These are phyloP conservation scores for Drosophila nigricruria DNA, from an alignment of 2,888 invertebrate genomes.

Conservation along the genomic window DNA sequence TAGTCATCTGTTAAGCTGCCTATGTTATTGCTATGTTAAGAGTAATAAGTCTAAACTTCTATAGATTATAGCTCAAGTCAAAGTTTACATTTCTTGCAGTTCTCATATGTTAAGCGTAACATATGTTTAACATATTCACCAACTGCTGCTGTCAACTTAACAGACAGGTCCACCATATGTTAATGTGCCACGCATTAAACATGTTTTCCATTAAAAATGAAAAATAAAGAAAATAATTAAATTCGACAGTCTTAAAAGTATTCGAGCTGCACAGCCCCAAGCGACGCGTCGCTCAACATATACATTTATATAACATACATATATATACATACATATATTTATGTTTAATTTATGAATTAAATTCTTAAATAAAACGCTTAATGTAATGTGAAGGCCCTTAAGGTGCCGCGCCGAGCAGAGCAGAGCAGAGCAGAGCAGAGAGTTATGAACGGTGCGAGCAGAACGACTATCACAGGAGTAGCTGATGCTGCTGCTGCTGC, in stretches of 20 bases:
- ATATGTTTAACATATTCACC: not conserved
- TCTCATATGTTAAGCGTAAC: too few relatives aligned
- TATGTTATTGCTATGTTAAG: slow-evolving; percentile 5
- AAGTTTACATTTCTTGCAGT: not conserved
- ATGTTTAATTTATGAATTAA: slow-evolving; percentile 31
- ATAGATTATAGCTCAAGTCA: not conserved
- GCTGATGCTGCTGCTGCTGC: slow-evolving; percentile 1
- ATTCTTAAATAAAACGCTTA: slow-evolving; percentile 23
- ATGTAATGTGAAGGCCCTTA: slow-evolving; percentile 23
- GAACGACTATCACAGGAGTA: slow-evolving; percentile 24
- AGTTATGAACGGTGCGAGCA: slow-evolving; percentile 8
- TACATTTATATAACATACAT: slow-evolving; percentile 3
- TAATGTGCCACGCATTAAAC: not conserved
- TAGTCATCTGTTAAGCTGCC: too few relatives aligned
- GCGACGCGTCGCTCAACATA: not conserved
- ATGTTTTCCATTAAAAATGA: not conserved
- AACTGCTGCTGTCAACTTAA: not conserved
- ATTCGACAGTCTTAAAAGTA: slow-evolving; percentile 4
- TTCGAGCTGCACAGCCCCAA: not conserved
- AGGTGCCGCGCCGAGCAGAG: slow-evolving; percentile 2
- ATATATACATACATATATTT: slow-evolving; percentile 6
- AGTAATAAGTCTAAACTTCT: not conserved
- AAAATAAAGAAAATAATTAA: slow-evolving; percentile 5
- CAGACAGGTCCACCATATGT: not conserved
- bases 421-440: not conserved